Evolutionary conservation across 2,113 vertebrate genomes (phyloP).

Genomic region (Phalacrocorax carbo): DNA sequence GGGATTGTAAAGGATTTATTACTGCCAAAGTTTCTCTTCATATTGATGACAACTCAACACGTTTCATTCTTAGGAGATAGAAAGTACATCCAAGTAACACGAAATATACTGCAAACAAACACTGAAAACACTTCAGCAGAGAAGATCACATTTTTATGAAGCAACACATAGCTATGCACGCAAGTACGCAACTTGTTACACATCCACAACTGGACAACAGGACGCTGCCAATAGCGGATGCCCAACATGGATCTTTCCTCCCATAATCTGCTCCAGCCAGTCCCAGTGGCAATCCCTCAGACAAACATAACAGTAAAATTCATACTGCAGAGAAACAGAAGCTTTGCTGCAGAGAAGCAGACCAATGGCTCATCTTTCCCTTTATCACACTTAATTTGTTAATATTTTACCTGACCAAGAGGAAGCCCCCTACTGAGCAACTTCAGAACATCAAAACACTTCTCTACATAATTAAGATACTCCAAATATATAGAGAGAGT

Average conservation of each 20-base stretch:
- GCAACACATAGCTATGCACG: background rate
- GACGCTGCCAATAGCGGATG: background rate
- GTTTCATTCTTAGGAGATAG: background rate
- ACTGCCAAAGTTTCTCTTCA: background rate
- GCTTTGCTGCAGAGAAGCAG: background rate
- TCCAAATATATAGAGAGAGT: background rate
- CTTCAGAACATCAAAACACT: background rate
- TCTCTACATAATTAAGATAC: background rate
- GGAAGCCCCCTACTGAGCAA: background rate
- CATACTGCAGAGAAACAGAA: background rate
- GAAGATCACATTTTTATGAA: background rate
- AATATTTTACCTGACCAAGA: background rate
- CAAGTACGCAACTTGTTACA: background rate
- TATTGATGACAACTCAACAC: background rate
- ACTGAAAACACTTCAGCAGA: background rate
- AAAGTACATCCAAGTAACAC: conserved; percentile 8
- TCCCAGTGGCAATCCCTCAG: background rate
- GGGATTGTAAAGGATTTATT: background rate
- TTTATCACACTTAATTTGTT: background rate
- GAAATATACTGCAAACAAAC: background rate
- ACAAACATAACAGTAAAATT: background rate
- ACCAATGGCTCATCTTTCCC: background rate
- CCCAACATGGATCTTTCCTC: background rate
- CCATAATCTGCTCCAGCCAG: background rate
- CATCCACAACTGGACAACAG: background rate